Evolutionary conservation across 35 echinoderm and acorn worm species (phyloP).

Genomic region (Heliocidaris tuberculata): DNA sequence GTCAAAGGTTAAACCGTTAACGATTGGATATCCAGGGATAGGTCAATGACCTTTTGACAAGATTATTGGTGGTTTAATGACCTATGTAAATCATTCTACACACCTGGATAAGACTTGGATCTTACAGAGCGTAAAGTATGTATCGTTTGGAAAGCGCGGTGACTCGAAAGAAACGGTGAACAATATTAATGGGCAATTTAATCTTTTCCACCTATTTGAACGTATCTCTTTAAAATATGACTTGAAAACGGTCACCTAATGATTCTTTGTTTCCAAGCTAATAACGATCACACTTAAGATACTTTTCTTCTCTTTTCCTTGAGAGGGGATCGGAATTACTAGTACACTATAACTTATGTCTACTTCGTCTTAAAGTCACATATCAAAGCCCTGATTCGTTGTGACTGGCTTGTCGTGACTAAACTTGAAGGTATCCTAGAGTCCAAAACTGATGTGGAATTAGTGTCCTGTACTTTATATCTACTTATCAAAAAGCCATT

Average conservation of each 20-base stretch:
- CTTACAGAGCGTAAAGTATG: background rate
- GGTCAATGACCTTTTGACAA: constrained; percentile 8
- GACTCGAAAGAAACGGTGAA: background rate
- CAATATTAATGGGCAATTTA: background rate
- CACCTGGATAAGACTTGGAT: background rate
- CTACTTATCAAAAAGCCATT: no score
- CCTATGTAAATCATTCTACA: background rate
- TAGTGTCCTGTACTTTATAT: no score
- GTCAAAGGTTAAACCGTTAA: constrained; percentile 17
- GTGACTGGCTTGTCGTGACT: no score
- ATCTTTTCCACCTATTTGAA: background rate
- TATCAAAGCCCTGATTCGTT: no score
- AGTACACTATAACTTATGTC: no score
- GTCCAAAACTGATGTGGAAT: no score
- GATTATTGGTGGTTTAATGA: background rate
- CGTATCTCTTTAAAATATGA: background rate
- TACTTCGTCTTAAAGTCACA: no score
- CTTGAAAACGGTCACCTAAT: background rate
- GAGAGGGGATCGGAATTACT: no score
- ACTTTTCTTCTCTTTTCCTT: no score
- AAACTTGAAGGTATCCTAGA: no score
- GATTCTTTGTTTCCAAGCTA: no score
- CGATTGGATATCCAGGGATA: background rate
- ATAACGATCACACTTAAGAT: no score
- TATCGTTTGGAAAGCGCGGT: background rate